Conservation (phyloP, 2,113 vertebrate species). For the Xyrauchen texanus region DNA sequence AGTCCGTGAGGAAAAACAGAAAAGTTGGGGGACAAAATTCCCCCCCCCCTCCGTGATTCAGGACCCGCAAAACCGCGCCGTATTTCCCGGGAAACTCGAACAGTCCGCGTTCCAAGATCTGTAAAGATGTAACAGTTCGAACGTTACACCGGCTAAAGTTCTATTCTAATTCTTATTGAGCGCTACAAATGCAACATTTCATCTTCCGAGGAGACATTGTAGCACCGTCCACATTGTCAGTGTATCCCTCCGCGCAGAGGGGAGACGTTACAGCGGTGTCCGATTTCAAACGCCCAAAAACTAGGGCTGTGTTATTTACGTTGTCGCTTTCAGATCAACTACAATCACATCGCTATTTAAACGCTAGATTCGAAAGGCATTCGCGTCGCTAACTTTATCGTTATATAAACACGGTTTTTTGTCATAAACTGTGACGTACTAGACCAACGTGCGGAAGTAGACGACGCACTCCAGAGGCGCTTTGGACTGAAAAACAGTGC, state of each 20-base stretch:
- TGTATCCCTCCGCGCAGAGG: conserved; percentile 75
- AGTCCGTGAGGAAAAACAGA: conserved; percentile 67
- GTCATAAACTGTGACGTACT: conserved; percentile 68
- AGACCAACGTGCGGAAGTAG: conserved; percentile 78
- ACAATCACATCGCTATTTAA: background rate
- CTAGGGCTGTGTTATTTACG: background rate
- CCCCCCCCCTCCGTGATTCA: conserved; percentile 73
- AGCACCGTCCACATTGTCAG: conserved; percentile 82
- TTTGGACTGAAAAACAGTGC: conserved; percentile 60
- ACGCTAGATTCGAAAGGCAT: background rate
- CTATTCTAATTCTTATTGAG: conserved; percentile 53
- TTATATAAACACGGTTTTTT: background rate
- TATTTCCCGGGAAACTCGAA: conserved; percentile 7
- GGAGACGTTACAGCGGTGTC: conserved; percentile 72
- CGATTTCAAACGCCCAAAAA: conserved; percentile 65
- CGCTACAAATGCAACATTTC: conserved; percentile 72
- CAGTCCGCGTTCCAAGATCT: background rate
- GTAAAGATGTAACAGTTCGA: conserved; percentile 4
- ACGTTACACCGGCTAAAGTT: conserved; percentile 39
- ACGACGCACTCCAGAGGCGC: conserved; percentile 59
- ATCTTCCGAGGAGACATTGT: conserved; percentile 82
- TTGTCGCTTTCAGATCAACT: background rate
- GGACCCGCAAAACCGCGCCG: conserved; percentile 49
- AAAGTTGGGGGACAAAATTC: conserved; percentile 75
- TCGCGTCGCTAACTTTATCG: background rate